phyloP scores from a whole-genome alignment of 1,140 invertebrate species.

The Trichonephila clavata region DNA sequence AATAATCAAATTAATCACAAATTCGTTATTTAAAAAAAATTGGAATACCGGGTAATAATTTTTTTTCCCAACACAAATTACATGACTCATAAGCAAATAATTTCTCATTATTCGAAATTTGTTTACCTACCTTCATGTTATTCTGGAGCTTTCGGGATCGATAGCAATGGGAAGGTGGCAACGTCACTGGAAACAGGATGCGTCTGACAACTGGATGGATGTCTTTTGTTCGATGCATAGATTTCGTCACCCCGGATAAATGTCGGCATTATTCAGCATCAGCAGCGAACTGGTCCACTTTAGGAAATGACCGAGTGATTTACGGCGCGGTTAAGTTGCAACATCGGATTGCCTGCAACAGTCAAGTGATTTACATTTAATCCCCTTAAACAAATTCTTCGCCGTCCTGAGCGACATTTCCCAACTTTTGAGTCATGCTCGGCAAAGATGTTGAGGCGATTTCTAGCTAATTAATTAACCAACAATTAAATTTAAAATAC shows the following conservation, averaged over 20 bases:
- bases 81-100: background rate
- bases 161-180: background rate
- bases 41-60: too few relatives aligned
- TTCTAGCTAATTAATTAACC: too few relatives aligned
- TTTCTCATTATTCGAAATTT: background rate
- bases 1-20: too few relatives aligned
- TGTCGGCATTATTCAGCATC: slow-evolving; percentile 27
- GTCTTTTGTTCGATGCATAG: background rate
- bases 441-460: too few relatives aligned
- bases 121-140: slow-evolving; percentile 42
- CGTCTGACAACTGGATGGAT: background rate
- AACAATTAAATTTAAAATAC: too few relatives aligned
- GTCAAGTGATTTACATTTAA: too few relatives aligned
- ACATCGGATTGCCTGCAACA: background rate
- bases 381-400: too few relatives aligned
- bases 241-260: background rate
- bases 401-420: too few relatives aligned
- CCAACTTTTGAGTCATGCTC: too few relatives aligned
- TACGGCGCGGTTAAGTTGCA: background rate
- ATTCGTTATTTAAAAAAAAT: too few relatives aligned
- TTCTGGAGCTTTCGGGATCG: background rate
- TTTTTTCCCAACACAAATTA: background rate
- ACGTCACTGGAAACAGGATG: slow-evolving; percentile 37
- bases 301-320: slow-evolving; percentile 1
- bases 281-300: background rate